These are phyloP conservation scores for Brevimyrus niger DNA, from an alignment of 2,113 vertebrate genomes.

Conservation along the genomic window DNA sequence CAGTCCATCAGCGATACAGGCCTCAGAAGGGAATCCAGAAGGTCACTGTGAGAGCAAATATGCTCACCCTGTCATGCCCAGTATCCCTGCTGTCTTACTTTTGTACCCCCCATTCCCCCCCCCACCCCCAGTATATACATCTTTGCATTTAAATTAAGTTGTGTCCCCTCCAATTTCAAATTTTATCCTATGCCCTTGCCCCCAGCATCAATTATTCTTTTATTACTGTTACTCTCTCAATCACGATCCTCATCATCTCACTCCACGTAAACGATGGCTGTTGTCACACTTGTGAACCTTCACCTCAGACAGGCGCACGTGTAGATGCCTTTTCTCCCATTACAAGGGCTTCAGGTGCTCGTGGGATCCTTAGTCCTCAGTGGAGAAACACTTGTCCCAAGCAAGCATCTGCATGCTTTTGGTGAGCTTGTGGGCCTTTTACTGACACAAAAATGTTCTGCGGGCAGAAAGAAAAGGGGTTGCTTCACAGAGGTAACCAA, in stretches of 20 bases:
- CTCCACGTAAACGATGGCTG: not conserved
- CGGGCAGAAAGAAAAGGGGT: too few species aligned
- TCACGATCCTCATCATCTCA: not conserved
- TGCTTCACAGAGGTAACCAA: too few species aligned
- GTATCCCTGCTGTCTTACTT: constrained; percentile 14
- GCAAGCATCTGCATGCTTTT: not conserved
- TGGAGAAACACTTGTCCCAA: not conserved
- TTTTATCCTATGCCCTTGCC: not conserved
- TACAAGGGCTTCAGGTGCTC: not conserved
- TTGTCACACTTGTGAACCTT: not conserved
- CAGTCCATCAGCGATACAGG: not conserved
- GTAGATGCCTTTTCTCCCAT: not conserved
- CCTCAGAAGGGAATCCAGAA: not conserved
- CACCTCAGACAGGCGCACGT: not conserved
- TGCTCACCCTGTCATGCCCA: not conserved
- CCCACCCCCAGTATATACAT: not conserved
- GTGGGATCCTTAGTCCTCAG: not conserved
- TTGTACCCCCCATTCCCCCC: not conserved
- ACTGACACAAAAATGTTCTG: too few species aligned
- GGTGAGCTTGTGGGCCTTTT: too few species aligned
- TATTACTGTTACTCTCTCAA: constrained; percentile 16
- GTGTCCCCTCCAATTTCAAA: not conserved
- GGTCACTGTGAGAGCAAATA: not conserved
- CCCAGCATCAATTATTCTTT: constrained; percentile 34
- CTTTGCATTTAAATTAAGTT: not conserved